phyloP scores from a whole-genome alignment of 2,888 invertebrate genomes.

The Cephonodes hylas region DNA sequence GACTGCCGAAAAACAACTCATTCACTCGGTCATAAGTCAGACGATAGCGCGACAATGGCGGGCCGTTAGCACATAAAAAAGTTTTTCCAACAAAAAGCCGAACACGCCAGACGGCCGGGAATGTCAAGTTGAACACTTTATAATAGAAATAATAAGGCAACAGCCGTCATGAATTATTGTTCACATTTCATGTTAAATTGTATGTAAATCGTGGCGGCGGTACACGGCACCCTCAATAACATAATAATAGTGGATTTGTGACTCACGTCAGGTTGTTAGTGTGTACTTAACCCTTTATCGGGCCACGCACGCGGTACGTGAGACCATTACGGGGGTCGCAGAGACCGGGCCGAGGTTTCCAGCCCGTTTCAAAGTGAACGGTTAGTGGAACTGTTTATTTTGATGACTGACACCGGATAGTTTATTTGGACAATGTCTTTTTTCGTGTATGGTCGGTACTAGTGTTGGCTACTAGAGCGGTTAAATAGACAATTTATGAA shows the following conservation, averaged over 20 bases:
- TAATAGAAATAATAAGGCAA: slow-evolving; percentile 78
- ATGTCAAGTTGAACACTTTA: slow-evolving; percentile 72
- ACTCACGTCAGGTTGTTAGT: slow-evolving; percentile 80
- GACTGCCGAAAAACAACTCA: slow-evolving; percentile 29
- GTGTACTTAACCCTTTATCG: slow-evolving; percentile 81
- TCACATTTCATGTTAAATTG: slow-evolving; percentile 80
- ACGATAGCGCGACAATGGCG: slow-evolving; percentile 48
- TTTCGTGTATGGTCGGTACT: slow-evolving; percentile 10
- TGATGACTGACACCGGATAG: slow-evolving; percentile 17
- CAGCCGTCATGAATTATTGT: slow-evolving; percentile 75
- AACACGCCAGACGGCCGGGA: slow-evolving; percentile 65
- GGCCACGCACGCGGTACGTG: slow-evolving; percentile 79
- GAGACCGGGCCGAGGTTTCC: slow-evolving; percentile 44
- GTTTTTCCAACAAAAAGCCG: slow-evolving; percentile 46
- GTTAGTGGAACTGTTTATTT: slow-evolving; percentile 2
- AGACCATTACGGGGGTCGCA: slow-evolving; percentile 74
- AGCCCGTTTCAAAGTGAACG: background rate
- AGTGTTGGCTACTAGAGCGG: slow-evolving; percentile 13
- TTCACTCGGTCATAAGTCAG: slow-evolving; percentile 53
- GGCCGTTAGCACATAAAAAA: slow-evolving; percentile 57
- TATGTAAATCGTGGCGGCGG: slow-evolving; percentile 75
- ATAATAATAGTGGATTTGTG: slow-evolving; percentile 81
- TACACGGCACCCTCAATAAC: slow-evolving; percentile 79
- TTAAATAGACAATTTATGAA: slow-evolving; percentile 23
- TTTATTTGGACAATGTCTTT: slow-evolving; percentile 15